phyloP scores from a whole-genome alignment of 2,888 invertebrate genomes.

The Pyrochroa serraticornis region DNA sequence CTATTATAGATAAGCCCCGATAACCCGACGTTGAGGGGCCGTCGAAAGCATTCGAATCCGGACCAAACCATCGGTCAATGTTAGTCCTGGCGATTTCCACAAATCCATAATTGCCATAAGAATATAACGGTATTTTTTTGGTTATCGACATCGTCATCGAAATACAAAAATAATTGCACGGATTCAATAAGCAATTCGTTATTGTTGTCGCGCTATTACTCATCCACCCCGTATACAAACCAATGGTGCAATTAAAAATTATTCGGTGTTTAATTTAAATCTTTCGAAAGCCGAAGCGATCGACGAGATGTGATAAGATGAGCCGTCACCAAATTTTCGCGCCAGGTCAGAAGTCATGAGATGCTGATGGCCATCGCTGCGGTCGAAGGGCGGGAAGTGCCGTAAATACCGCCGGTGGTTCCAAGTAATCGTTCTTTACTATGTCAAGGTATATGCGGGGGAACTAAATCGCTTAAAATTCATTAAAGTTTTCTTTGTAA shows the following conservation, averaged over 20 bases:
- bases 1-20: constrained; percentile 26
- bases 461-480: background rate
- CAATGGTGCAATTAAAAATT: constrained; percentile 38
- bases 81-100: no score
- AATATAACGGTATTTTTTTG: constrained; percentile 5
- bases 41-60: no score
- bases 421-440: background rate
- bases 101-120: background rate
- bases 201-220: constrained; percentile 12
- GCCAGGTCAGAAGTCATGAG: constrained; percentile 36
- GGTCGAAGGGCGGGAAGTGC: constrained; percentile 16
- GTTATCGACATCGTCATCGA: background rate
- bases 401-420: constrained; percentile 10
- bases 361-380: constrained; percentile 35
- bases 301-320: constrained; percentile 18
- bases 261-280: constrained; percentile 14
- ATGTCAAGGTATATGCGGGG: no score
- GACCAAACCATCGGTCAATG: no score
- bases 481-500: background rate
- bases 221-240: constrained; percentile 33
- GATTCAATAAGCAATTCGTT: constrained; percentile 26
- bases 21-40: background rate
- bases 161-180: constrained; percentile 6
- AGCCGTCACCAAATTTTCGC: constrained; percentile 32
- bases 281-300: constrained; percentile 9